Percentiles rank a stretch among this genome's conserved stretches.
Conservation (phyloP, 2,888 invertebrate species). For the Ophion costatus region DNA sequence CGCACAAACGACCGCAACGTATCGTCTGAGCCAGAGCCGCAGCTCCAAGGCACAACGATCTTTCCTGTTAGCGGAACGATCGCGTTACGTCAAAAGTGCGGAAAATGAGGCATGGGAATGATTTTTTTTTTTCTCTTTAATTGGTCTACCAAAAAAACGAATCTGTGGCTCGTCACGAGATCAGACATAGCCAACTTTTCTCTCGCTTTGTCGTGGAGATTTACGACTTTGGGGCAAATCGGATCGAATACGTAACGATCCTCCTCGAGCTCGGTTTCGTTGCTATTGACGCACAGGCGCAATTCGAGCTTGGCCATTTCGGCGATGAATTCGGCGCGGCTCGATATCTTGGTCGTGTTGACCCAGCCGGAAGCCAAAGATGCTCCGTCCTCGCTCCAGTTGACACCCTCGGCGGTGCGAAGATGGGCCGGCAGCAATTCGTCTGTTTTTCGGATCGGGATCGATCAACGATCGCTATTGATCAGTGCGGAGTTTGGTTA, state of each 20-base stretch:
- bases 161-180: constrained; percentile 85
- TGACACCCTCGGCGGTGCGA: constrained; percentile 87
- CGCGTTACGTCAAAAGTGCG: constrained; percentile 58
- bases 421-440: constrained; percentile 90
- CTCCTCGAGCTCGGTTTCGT: constrained; percentile 69
- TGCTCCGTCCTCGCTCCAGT: constrained; percentile 84
- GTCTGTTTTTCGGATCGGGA: constrained; percentile 81
- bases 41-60: constrained; percentile 92
- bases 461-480: not conserved
- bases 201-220: constrained; percentile 85
- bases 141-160: constrained; percentile 85
- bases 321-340: constrained; percentile 84
- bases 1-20: constrained; percentile 87
- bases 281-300: constrained; percentile 82
- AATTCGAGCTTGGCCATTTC: constrained; percentile 84
- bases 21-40: constrained; percentile 90
- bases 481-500: not conserved
- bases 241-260: constrained; percentile 86
- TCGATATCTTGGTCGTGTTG: constrained; percentile 88
- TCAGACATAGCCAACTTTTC: constrained; percentile 85
- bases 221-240: constrained; percentile 86
- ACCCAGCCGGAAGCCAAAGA: constrained; percentile 91
- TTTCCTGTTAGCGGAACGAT: constrained; percentile 85
- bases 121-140: not conserved
- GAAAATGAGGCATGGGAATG: not conserved